Evolutionary conservation across 2,797 vertebrate species (phyloP).

Genomic region (Mastacembelus armatus): DNA sequence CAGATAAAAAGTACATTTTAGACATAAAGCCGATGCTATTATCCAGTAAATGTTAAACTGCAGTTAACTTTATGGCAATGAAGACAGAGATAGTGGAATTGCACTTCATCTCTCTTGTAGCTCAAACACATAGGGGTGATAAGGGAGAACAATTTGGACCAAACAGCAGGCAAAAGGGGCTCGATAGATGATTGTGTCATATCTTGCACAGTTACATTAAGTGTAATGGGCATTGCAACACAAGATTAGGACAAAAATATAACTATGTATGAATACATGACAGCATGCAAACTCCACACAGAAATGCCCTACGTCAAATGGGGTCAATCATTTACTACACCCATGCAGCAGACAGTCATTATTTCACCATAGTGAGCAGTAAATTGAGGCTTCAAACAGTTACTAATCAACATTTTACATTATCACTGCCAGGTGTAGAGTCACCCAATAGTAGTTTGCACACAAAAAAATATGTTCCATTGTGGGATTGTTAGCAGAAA

Average conservation of each 20-base stretch:
- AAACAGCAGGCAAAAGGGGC: constrained; percentile 20
- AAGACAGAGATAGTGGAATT: constrained; percentile 23
- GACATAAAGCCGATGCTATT: constrained; percentile 34
- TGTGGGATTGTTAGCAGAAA: no score
- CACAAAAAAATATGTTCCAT: no score
- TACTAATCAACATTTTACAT: no score
- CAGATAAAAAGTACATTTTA: constrained; percentile 43
- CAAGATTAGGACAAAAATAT: neutral
- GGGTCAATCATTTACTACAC: neutral
- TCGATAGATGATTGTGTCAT: neutral
- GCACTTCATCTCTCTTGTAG: constrained; percentile 19
- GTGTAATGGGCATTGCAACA: constrained; percentile 8
- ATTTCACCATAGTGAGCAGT: neutral
- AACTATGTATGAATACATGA: neutral
- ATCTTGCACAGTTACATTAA: neutral
- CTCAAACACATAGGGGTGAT: constrained; percentile 25
- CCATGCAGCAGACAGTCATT: no score
- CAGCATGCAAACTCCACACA: no score
- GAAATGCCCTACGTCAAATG: no score
- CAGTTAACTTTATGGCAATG: constrained; percentile 14
- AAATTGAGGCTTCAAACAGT: no score
- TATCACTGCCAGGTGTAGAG: no score
- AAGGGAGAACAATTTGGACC: constrained; percentile 27
- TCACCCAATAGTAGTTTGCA: no score
- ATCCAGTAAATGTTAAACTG: constrained; percentile 30